Base-by-base conservation (phyloP, 2,113 vertebrate genomes). In the Potamarius usumacintae region DNA sequence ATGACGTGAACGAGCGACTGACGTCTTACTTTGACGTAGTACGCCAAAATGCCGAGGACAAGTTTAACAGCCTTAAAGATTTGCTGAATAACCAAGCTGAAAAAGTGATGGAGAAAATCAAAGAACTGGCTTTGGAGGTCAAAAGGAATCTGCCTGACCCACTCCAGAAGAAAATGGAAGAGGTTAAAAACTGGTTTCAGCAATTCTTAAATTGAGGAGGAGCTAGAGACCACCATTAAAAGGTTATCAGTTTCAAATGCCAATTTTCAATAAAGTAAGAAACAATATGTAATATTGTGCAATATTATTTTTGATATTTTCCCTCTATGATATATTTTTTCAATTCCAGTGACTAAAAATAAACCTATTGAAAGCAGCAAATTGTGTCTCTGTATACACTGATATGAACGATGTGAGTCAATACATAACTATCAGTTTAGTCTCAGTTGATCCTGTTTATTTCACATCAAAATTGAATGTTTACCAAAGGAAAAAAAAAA, bases 11-110 rank as follows among this genome's bases (percentile, higher is more conserved):
- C 77, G 42, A 81, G 0, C 90, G 78, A 0, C 14, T 96, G 4
- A 88, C 92, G 65, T 95, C 96, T 1, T 95, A 92, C 22, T 4
- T 95, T 4, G 3, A 80, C 71, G 89, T 92, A n/a, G 74, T 96
- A 25, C 91, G 86, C 0, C 92, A 95, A 48, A 94, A 94, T 60
- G 91, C 93, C 0, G 87, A 93, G 89, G 88, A 92, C 0, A 95
- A 94, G 57, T 65, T 96, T 67, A 87, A 62, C 78, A 89, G 91
- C 78, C 88, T 96, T 34, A 91, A 90, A 7, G 91, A 95, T 4
- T 85, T 94, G 85, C 60, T 96, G 81, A 88, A n/a, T 22, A 85
- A 93, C 1, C 94, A 95, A 89, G 60, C 89, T 7, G 92, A 92
- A 34, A 80, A n/a, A 20, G 1, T 95, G 58, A 88, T 82, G 14